A percentile compares a stretch with the other conserved stretches of the same genome.
These are phyloP conservation scores for Liparis tanakae DNA, from an alignment of 2,797 vertebrate genomes.

Conservation along the genomic window DNA sequence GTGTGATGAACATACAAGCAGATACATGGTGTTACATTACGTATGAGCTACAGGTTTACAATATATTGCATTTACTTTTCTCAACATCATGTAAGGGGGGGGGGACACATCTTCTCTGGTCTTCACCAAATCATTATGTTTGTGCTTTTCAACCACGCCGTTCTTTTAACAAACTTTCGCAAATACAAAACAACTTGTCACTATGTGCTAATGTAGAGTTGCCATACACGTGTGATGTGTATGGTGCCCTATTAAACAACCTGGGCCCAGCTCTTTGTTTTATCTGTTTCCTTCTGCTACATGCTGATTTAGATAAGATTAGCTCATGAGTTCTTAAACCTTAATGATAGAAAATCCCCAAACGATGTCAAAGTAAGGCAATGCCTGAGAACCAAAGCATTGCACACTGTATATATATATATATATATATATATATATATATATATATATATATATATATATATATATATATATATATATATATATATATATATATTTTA, in stretches of 20 bases:
- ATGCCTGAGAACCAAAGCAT: neutral
- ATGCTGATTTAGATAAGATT: conserved; percentile 20
- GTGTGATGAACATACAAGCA: conserved; percentile 32
- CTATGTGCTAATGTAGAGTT: conserved; percentile 23
- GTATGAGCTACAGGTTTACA: neutral
- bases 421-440: too few species aligned
- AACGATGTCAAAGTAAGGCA: neutral
- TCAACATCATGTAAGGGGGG: neutral
- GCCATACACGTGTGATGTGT: conserved; percentile 38
- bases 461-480: too few species aligned
- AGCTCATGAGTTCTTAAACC: neutral
- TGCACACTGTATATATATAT: too few species aligned
- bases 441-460: too few species aligned
- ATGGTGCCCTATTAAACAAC: conserved; percentile 46
- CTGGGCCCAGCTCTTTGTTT: conserved; percentile 24
- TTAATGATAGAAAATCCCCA: conserved; percentile 1
- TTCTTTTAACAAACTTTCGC: conserved; percentile 12
- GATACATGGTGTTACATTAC: neutral
- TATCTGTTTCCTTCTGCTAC: conserved; percentile 41
- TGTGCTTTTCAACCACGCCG: neutral
- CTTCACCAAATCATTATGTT: neutral
- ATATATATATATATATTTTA: too few species aligned
- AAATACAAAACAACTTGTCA: conserved; percentile 29
- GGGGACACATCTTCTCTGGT: neutral
- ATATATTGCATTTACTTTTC: neutral